Evolutionary conservation across 23 tunicate species (phyloP).

Genomic region (Diplosoma virens): DNA sequence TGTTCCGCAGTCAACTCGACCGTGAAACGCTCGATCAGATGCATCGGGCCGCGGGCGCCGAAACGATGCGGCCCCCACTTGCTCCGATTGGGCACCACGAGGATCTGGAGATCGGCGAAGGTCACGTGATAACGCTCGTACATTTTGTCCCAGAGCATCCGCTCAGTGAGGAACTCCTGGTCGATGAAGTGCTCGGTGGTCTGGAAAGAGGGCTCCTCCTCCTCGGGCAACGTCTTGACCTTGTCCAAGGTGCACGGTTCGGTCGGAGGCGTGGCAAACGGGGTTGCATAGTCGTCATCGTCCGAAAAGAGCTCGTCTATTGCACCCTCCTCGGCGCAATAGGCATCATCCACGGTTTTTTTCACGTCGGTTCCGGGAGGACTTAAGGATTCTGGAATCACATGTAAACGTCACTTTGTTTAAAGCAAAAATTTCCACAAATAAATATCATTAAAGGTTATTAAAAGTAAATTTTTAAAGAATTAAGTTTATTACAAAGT

Average conservation of each 20-base stretch:
- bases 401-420: too few species aligned
- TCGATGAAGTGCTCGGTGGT: not conserved
- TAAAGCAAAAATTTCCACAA: too few species aligned
- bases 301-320: conserved; percentile 20
- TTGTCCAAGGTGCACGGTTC: not conserved
- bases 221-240: not conserved
- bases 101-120: conserved; percentile 80
- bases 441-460: too few species aligned
- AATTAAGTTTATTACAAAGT: too few species aligned
- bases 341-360: too few species aligned
- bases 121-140: conserved; percentile 77
- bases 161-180: conserved; percentile 41
- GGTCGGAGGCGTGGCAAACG: conserved; percentile 66
- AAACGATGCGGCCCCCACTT: conserved; percentile 37
- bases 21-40: conserved; percentile 72
- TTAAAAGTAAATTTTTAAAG: too few species aligned
- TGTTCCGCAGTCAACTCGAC: conserved; percentile 61
- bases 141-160: conserved; percentile 80
- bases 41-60: conserved; percentile 40
- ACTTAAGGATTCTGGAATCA: too few species aligned
- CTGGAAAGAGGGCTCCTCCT: not conserved
- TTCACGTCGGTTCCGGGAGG: too few species aligned
- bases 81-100: conserved; percentile 34
- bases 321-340: too few species aligned
- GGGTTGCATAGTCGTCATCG: conserved; percentile 75